Evolutionary conservation across 2,113 vertebrate genomes (phyloP).

Genomic region (Thermophis baileyi): DNA sequence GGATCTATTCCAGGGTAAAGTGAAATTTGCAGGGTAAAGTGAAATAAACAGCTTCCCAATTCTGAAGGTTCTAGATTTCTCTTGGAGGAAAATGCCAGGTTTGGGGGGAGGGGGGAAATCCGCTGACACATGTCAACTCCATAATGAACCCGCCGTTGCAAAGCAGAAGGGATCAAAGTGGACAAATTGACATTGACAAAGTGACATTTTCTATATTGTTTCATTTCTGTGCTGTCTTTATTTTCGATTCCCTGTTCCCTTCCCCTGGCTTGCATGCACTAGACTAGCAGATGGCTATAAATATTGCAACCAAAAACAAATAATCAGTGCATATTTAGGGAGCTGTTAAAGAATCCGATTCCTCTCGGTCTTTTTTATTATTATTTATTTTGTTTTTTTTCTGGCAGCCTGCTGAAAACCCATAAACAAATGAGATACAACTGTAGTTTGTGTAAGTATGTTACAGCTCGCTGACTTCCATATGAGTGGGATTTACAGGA

Average conservation of each 20-base stretch:
- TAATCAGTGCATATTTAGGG: background rate
- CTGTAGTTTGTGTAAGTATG: slow-evolving; percentile 32
- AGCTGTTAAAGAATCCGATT: slow-evolving; percentile 2
- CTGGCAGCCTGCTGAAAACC: slow-evolving; percentile 30
- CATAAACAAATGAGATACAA: slow-evolving; percentile 7
- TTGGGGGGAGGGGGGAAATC: background rate
- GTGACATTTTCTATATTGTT: background rate
- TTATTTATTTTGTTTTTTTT: background rate
- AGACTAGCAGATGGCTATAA: background rate
- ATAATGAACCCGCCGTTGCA: background rate
- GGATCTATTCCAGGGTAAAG: background rate
- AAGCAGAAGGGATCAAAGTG: background rate
- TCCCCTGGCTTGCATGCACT: background rate
- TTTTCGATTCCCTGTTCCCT: background rate
- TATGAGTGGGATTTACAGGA: slow-evolving; percentile 23
- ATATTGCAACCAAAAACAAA: background rate
- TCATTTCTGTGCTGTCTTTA: background rate
- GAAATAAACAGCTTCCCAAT: background rate
- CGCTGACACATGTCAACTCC: background rate
- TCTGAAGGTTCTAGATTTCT: background rate
- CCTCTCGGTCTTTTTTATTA: background rate
- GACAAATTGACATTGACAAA: background rate
- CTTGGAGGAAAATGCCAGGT: background rate
- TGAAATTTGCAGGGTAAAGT: background rate
- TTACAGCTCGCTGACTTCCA: slow-evolving; percentile 32